phyloP scores from a whole-genome alignment of 2,797 vertebrate genomes.

The Hippopotamyrus pictus region DNA sequence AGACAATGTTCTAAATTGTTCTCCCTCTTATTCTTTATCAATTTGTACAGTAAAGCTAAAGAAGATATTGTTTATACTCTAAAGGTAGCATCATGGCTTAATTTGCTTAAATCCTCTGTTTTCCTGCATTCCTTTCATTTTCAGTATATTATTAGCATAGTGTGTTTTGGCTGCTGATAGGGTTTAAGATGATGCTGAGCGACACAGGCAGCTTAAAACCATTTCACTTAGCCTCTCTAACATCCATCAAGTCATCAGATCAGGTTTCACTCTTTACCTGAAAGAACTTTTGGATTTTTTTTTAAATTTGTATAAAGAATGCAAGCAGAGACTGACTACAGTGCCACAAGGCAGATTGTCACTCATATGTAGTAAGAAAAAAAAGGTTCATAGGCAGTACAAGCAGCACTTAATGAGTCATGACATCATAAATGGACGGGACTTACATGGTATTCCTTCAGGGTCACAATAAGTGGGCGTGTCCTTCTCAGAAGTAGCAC shows the following conservation, averaged over 20 bases:
- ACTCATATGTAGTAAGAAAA: not conserved
- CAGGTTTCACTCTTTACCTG: not conserved
- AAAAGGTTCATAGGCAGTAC: not conserved
- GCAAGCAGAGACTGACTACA: not conserved
- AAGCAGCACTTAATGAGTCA: not conserved
- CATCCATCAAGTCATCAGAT: not conserved
- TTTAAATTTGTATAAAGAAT: not conserved
- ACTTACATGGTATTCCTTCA: not conserved
- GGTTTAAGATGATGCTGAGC: no score
- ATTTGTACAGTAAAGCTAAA: not conserved
- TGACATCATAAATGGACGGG: not conserved
- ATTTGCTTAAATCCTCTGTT: not conserved
- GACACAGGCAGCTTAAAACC: not conserved
- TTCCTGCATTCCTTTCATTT: not conserved
- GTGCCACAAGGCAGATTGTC: not conserved
- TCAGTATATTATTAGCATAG: not conserved
- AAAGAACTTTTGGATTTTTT: not conserved
- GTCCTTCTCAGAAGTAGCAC: not conserved
- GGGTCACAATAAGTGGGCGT: not conserved
- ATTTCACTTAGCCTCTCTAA: not conserved
- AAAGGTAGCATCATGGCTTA: not conserved
- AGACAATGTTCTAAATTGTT: not conserved
- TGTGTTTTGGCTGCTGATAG: not conserved
- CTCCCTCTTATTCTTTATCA: not conserved
- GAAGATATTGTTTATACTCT: not conserved